phyloP scores from a whole-genome alignment of 2,797 vertebrate species.

The Ctenopoma kingsleyae region DNA sequence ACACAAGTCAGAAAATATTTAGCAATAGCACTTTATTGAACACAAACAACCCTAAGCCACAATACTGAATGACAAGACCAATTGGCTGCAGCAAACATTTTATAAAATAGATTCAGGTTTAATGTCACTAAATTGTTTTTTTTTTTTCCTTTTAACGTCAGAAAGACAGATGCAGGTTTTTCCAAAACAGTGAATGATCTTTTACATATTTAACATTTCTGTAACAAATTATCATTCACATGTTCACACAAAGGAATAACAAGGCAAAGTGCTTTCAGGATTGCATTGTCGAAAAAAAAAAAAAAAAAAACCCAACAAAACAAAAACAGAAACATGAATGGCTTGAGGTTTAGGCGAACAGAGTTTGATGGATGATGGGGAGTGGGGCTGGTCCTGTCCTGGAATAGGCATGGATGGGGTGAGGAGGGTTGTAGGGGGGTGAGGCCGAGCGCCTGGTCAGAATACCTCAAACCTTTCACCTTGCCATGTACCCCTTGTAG shows the following conservation, averaged over 20 bases:
- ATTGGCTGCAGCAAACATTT: conserved; percentile 86
- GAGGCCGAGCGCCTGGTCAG: conserved; percentile 45
- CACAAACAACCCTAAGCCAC: conserved; percentile 91
- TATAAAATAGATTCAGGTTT: conserved; percentile 90
- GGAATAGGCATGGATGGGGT: conserved; percentile 37
- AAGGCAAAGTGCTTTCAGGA: conserved; percentile 90
- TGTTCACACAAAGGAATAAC: conserved; percentile 86
- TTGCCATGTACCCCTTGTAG: conserved; percentile 72
- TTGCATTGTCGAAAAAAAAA: conserved; percentile 85
- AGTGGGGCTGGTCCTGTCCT: conserved; percentile 66
- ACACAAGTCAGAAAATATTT: conserved; percentile 75
- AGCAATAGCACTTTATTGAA: conserved; percentile 94
- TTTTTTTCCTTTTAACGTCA: conserved; percentile 86
- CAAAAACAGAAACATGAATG: conserved; percentile 82
- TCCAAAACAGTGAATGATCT: conserved; percentile 88
- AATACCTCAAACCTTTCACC: conserved; percentile 82
- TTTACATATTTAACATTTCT: conserved; percentile 88
- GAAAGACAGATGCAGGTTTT: conserved; percentile 87
- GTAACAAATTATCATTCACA: conserved; percentile 86
- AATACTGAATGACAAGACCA: conserved; percentile 90
- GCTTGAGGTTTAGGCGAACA: conserved; percentile 82
- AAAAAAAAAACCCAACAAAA: conserved; percentile 67
- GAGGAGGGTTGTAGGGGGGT: conserved; percentile 20
- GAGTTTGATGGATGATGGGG: conserved; percentile 30
- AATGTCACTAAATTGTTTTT: conserved; percentile 84